These are phyloP conservation scores for Parasteatoda lunata DNA, from an alignment of 2,888 invertebrate species.

Conservation along the genomic window DNA sequence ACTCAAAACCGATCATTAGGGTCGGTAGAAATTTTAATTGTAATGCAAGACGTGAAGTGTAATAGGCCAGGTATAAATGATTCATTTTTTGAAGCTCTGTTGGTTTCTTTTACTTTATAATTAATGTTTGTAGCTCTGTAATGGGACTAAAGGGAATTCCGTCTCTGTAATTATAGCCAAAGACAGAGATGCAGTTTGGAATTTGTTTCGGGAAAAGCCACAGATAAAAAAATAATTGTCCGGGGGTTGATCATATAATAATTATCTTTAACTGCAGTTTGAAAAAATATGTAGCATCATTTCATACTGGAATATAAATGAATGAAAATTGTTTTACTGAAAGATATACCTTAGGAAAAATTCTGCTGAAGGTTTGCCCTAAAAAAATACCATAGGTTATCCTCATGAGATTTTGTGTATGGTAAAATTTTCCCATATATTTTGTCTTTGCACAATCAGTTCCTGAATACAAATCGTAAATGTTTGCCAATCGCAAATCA, in stretches of 20 bases:
- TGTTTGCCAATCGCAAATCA: too few species aligned
- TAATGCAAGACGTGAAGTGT: constrained; percentile 44
- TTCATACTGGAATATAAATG: too few species aligned
- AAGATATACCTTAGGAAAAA: too few species aligned
- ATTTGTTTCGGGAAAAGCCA: constrained; percentile 43
- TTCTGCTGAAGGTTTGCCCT: too few species aligned
- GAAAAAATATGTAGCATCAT: too few species aligned
- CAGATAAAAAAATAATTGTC: constrained; percentile 1
- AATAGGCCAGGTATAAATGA: constrained; percentile 66
- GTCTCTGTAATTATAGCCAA: constrained; percentile 47
- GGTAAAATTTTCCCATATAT: too few species aligned
- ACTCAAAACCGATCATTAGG: constrained; percentile 50
- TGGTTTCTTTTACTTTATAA: constrained; percentile 49
- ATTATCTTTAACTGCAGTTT: neutral
- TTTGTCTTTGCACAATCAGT: too few species aligned
- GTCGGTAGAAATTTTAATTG: constrained; percentile 56
- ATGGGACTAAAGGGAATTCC: constrained; percentile 58
- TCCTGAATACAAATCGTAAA: too few species aligned
- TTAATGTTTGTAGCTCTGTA: constrained; percentile 66
- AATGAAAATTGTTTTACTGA: too few species aligned
- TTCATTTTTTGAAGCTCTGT: constrained; percentile 41
- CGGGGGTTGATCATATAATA: constrained; percentile 13
- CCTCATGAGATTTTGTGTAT: too few species aligned
- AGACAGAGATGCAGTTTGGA: constrained; percentile 61
- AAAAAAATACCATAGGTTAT: too few species aligned